Conservation (phyloP, 2,797 vertebrate genomes). For the Graptemys geographica region DNA sequence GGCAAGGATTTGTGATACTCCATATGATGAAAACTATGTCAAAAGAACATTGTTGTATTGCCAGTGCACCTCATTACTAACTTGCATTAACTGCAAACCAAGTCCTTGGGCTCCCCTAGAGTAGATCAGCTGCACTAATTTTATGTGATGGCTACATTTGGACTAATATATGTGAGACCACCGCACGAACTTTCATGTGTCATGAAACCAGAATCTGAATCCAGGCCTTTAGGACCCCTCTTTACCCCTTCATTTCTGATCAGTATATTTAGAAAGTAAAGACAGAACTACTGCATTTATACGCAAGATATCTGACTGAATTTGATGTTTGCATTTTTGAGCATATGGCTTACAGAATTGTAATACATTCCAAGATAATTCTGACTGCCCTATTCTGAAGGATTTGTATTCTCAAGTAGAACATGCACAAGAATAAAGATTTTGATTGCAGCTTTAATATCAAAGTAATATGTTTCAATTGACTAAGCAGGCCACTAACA, state of each 20-base stretch:
- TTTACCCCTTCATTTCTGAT: slow-evolving; percentile 10
- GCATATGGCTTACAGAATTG: slow-evolving; percentile 65
- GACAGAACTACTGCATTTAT: neutral
- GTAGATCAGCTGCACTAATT: neutral
- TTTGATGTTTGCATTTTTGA: slow-evolving; percentile 67
- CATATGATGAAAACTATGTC: neutral
- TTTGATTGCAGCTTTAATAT: slow-evolving; percentile 78
- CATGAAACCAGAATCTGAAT: neutral
- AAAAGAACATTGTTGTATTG: neutral
- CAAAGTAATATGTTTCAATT: slow-evolving; percentile 80
- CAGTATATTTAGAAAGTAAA: slow-evolving; percentile 5
- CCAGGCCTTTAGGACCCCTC: neutral
- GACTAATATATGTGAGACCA: neutral
- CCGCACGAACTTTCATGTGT: neutral
- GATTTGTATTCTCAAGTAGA: slow-evolving; percentile 74
- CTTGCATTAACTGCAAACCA: neutral
- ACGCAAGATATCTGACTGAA: slow-evolving; percentile 11
- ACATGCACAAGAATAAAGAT: slow-evolving; percentile 76
- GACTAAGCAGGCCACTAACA: slow-evolving; percentile 79
- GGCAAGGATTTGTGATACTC: neutral
- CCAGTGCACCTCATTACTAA: neutral
- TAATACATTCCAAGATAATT: slow-evolving; percentile 70
- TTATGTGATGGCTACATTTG: neutral
- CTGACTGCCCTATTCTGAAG: slow-evolving; percentile 60
- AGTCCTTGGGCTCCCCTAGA: neutral